Conservation (phyloP, 2,888 invertebrate genomes). For the Scaptomyza polygonia region DNA sequence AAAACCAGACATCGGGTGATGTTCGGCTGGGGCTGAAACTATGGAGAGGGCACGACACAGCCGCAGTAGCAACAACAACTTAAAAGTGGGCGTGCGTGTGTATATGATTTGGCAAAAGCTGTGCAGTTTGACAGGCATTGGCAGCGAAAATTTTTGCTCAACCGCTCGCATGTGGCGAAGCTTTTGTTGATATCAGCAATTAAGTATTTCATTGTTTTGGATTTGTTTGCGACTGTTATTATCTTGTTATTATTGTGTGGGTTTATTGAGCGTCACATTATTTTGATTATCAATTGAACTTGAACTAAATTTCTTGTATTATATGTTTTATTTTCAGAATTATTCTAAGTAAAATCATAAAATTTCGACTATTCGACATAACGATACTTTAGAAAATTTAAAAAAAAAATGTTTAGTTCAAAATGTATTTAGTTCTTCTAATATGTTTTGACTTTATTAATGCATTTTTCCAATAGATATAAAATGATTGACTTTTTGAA, state of each 20-base stretch:
- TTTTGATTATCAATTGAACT: slow-evolving; percentile 20
- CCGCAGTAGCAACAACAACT: not conserved
- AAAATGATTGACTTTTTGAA: no score
- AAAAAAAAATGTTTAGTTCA: no score
- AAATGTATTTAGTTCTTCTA: no score
- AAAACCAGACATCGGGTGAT: slow-evolving; percentile 50
- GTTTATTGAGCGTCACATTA: not conserved
- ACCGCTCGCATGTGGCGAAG: slow-evolving; percentile 2
- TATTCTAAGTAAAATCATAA: no score
- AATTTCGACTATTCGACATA: no score
- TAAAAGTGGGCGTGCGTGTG: slow-evolving; percentile 9
- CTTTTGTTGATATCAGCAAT: slow-evolving; percentile 16
- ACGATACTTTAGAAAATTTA: no score
- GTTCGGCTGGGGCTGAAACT: slow-evolving; percentile 18
- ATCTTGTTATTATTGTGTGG: not conserved
- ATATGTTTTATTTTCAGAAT: not conserved
- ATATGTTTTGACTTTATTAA: no score
- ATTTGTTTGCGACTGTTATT: not conserved
- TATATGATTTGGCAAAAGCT: slow-evolving; percentile 31
- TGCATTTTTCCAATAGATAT: no score
- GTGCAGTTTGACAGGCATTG: slow-evolving; percentile 10
- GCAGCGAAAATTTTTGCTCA: no score
- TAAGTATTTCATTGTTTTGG: slow-evolving; percentile 4
- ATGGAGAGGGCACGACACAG: slow-evolving; percentile 23
- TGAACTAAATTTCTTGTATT: slow-evolving; percentile 27